Conservation (phyloP, 1,140 invertebrate genomes). For the Polypedilum pembai region DNA sequence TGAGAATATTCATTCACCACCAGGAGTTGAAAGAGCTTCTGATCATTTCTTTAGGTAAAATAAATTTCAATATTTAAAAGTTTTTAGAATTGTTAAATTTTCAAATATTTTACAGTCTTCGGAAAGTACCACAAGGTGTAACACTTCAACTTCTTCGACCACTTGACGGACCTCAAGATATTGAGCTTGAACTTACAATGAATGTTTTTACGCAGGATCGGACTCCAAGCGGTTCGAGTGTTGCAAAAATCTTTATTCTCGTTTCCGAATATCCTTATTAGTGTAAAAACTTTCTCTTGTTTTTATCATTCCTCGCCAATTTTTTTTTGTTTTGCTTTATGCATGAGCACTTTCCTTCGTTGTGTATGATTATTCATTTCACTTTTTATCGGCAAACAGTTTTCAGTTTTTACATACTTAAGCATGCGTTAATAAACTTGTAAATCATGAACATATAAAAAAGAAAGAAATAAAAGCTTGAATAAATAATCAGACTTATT, state of each 20-base stretch:
- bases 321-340: no score
- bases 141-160: constrained; percentile 61
- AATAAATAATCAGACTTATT: no score
- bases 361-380: no score
- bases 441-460: no score
- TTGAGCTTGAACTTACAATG: constrained; percentile 80
- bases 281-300: not conserved
- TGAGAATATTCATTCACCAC: constrained; percentile 52
- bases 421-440: no score
- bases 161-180: constrained; percentile 79
- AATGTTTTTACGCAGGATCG: constrained; percentile 63
- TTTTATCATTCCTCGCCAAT: not conserved
- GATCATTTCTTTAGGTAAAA: constrained; percentile 59
- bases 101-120: constrained; percentile 41
- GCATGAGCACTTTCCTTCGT: no score
- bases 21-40: constrained; percentile 52
- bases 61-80: no score
- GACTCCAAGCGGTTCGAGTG: constrained; percentile 64
- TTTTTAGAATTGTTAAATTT: no score
- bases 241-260: constrained; percentile 76
- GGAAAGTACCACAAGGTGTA: constrained; percentile 55
- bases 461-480: no score
- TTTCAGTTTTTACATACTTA: no score
- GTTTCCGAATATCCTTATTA: constrained; percentile 79
- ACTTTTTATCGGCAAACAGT: no score